These are phyloP conservation scores for Drosophila nannoptera DNA, from an alignment of 1,140 invertebrate species.

Conservation along the genomic window DNA sequence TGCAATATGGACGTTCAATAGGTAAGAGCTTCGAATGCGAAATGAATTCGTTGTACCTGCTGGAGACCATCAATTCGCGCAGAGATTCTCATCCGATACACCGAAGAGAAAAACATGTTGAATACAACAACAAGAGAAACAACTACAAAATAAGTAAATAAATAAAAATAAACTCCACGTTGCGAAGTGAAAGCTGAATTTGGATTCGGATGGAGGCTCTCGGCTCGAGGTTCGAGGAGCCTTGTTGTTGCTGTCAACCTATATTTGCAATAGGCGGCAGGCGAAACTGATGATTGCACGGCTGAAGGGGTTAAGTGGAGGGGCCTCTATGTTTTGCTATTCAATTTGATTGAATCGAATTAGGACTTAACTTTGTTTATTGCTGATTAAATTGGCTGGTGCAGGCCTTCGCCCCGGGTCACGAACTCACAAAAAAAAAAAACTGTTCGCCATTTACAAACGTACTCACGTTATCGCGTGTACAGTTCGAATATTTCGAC, in stretches of 20 bases:
- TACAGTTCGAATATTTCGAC: neutral
- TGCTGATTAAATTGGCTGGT: constrained; percentile 75
- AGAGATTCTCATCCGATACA: constrained; percentile 52
- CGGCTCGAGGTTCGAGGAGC: neutral
- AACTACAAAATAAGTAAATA: constrained; percentile 2
- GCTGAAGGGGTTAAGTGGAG: constrained; percentile 1
- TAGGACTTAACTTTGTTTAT: constrained; percentile 77
- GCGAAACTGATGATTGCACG: constrained; percentile 15
- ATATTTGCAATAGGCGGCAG: constrained; percentile 51
- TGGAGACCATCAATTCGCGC: constrained; percentile 53
- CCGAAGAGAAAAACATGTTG: constrained; percentile 37
- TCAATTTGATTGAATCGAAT: constrained; percentile 77
- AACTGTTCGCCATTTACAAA: constrained; percentile 21
- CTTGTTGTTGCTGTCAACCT: constrained; percentile 72
- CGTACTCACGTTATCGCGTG: constrained; percentile 29
- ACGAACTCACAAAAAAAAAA: constrained; percentile 27
- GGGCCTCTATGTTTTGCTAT: constrained; percentile 60
- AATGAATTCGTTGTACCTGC: constrained; percentile 33
- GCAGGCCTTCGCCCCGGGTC: constrained; percentile 57
- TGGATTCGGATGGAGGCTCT: constrained; percentile 26
- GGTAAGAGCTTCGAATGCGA: constrained; percentile 32
- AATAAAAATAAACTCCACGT: constrained; percentile 47
- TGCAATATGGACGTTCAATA: constrained; percentile 50
- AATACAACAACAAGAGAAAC: constrained; percentile 7
- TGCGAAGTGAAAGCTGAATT: constrained; percentile 59